Conservation (phyloP, 2,797 vertebrate genomes). For the Arnoldichthys spilopterus region DNA sequence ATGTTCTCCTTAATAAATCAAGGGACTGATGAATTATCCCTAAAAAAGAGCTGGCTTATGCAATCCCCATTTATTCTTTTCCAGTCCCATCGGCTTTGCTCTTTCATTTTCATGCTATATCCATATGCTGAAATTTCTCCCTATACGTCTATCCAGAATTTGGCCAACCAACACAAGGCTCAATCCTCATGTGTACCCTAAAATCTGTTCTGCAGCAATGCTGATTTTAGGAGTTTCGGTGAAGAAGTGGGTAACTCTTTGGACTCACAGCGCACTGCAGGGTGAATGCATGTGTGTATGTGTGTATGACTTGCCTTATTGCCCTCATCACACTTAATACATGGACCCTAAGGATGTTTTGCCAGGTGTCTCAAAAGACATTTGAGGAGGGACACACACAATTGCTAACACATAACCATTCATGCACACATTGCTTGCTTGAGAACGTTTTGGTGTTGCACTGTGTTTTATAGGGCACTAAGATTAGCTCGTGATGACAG, state of each 20-base stretch:
- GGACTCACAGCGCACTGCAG: too few relatives aligned
- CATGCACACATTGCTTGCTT: slow-evolving; percentile 10
- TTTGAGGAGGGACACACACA: not conserved
- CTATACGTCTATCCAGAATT: slow-evolving; percentile 11
- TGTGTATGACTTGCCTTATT: too few relatives aligned
- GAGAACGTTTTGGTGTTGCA: slow-evolving; percentile 34
- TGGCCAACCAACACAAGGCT: not conserved
- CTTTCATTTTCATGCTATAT: slow-evolving; percentile 36
- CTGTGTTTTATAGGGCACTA: slow-evolving; percentile 42
- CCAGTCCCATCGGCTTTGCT: not conserved
- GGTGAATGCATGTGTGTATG: too few relatives aligned
- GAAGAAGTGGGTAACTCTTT: too few relatives aligned
- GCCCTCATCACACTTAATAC: not conserved
- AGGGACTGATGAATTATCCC: slow-evolving; percentile 67
- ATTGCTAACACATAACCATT: slow-evolving; percentile 17
- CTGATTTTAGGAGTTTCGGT: not conserved
- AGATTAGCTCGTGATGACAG: slow-evolving; percentile 57
- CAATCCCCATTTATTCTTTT: slow-evolving; percentile 68
- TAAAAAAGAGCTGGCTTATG: slow-evolving; percentile 70
- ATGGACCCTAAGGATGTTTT: not conserved
- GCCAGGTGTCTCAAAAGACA: not conserved
- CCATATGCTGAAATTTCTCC: slow-evolving; percentile 21
- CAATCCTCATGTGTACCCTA: not conserved
- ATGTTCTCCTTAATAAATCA: slow-evolving; percentile 70
- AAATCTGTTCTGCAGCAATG: not conserved